These are phyloP conservation scores for Pavo muticus DNA, from an alignment of 2,113 vertebrate genomes.

Conservation along the genomic window DNA sequence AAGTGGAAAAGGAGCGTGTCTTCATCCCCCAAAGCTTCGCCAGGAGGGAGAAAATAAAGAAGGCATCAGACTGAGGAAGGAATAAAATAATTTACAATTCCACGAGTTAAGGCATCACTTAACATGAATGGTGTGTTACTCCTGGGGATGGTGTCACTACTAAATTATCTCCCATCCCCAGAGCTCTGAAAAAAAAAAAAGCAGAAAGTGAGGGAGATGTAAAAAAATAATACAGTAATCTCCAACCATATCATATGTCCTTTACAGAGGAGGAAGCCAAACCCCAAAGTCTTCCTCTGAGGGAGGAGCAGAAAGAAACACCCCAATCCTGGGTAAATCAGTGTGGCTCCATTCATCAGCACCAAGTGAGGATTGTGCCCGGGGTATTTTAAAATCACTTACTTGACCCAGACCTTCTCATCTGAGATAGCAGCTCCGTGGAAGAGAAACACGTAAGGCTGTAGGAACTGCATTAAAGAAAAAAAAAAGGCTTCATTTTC, in stretches of 20 bases:
- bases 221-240: conserved; percentile 33
- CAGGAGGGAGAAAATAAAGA: conserved; percentile 69
- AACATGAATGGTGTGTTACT: conserved; percentile 62
- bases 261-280: conserved; percentile 7
- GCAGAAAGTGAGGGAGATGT: background rate
- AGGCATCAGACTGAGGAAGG: conserved; percentile 67
- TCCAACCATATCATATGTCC: background rate
- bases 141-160: conserved; percentile 2
- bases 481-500: conserved; percentile 38
- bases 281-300: background rate
- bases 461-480: conserved; percentile 7
- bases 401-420: background rate
- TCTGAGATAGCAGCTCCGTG: background rate
- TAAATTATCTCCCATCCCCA: conserved; percentile 57
- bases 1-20: conserved; percentile 73
- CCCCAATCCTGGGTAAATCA: background rate
- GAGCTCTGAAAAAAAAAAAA: conserved; percentile 8
- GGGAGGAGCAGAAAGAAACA: background rate
- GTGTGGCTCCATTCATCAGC: rapidly evolving
- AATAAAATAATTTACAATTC: conserved; percentile 72
- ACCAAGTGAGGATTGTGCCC: background rate
- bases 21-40: conserved; percentile 76
- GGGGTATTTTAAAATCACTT: background rate
- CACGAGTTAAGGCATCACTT: conserved; percentile 68
- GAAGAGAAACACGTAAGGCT: background rate